Evolutionary conservation across 64 coral and sea anemone genomes (phyloP).

Genomic region (Anthopleura sola): DNA sequence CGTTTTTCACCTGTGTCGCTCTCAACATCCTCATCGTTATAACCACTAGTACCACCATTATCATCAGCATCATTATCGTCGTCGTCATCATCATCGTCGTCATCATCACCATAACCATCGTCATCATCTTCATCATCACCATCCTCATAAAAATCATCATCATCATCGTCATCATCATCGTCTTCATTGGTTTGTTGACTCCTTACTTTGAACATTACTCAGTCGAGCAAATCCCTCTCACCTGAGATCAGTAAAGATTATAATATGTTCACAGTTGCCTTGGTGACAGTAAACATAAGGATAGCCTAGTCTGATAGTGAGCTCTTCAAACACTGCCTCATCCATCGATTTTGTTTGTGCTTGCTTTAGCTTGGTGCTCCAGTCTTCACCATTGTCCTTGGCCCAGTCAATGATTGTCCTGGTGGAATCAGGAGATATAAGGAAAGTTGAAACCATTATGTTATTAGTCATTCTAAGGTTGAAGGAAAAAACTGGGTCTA

Average conservation of each 20-base stretch:
- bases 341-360: conserved; percentile 71
- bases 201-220: too few relatives aligned
- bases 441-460: too few relatives aligned
- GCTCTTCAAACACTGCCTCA: conserved; percentile 62
- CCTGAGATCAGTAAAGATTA: conserved; percentile 97
- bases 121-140: too few relatives aligned
- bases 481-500: background rate
- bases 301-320: conserved; percentile 78
- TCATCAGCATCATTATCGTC: background rate
- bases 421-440: background rate
- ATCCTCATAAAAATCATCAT: too few relatives aligned
- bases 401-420: conserved; percentile 84
- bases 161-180: too few relatives aligned
- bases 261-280: conserved; percentile 88
- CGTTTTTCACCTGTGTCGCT: too few relatives aligned
- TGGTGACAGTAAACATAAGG: conserved; percentile 94
- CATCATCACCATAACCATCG: too few relatives aligned
- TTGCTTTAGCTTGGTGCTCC: conserved; percentile 27
- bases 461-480: background rate
- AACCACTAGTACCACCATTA: background rate
- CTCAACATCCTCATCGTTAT: too few relatives aligned
- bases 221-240: conserved; percentile 1
- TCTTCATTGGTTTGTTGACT: too few relatives aligned
- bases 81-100: too few relatives aligned
- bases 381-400: conserved; percentile 41